phyloP scores from a whole-genome alignment of 1,140 invertebrate species.

The Apis dorsata region DNA sequence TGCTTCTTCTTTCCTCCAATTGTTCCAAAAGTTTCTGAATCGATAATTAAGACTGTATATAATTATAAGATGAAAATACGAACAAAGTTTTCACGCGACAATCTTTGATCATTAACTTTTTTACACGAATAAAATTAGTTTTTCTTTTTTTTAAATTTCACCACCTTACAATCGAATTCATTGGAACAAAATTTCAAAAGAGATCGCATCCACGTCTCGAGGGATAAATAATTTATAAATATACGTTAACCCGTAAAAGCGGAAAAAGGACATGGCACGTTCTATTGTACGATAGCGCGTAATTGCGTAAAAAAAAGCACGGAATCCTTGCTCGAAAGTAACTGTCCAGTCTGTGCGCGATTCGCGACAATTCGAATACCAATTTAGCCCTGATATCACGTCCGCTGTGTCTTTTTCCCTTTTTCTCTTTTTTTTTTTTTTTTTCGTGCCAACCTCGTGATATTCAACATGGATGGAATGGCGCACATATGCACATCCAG shows the following conservation, averaged over 20 bases:
- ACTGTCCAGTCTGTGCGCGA: background rate
- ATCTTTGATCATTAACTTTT: too few species aligned
- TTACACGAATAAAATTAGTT: too few species aligned
- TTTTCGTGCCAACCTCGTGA: background rate
- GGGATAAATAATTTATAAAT: background rate
- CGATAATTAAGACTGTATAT: too few species aligned
- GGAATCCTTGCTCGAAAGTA: background rate
- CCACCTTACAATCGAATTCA: too few species aligned
- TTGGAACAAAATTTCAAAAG: too few species aligned
- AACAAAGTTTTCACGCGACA: too few species aligned
- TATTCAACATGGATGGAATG: background rate
- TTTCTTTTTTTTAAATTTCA: too few species aligned
- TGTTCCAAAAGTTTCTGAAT: too few species aligned
- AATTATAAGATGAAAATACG: too few species aligned
- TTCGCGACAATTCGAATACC: background rate
- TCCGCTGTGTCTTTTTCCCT: background rate
- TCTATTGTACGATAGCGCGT: background rate
- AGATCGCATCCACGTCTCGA: too few species aligned
- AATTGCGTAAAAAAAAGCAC: background rate
- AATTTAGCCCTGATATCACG: background rate
- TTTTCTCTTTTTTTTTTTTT: background rate
- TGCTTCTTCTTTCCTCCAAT: too few species aligned
- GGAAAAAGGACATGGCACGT: background rate
- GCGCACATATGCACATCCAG: background rate
- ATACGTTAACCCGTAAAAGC: background rate